Base-by-base conservation (phyloP, 2,888 invertebrate species). In the Diarsia dahlii region DNA sequence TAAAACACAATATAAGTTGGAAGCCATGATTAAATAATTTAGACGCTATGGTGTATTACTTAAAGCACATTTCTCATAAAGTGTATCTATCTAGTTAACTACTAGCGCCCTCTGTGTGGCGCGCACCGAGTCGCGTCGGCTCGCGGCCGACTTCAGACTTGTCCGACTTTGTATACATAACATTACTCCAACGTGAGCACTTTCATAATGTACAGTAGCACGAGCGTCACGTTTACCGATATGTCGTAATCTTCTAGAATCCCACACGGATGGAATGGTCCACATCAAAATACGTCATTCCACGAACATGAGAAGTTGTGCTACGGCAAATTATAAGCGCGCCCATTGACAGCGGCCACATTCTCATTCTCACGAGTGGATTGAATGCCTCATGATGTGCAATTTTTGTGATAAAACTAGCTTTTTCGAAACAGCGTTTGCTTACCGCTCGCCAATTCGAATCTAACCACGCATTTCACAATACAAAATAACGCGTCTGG, bases 1-100 rank as follows among this genome's bases (percentile, higher is more conserved):
- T 72, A 46, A 72, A 82, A 81, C 65, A 71, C 58, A 82, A 78
- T 74, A 64, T 74, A 67, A 69, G 68, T 74, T 78, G 83, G 83
- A 86, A 87, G 86, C 86, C 84, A 69, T 82, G 66, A 67, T 78
- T 66, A 79, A 77, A 86, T 72, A 77, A 79, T 78, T 71, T 65
- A 74, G 28, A 58, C 45, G 50, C 72, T 60, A 66, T 72, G 52
- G 58, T 71, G 62, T 66, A 50, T 74, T 50, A 64, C 58, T 48
- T 80, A 84, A 84, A 74, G 76, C 64, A 71, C 70, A 68, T 58
- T 74, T 66, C 13, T 62, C 48, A 73, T 84, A 65, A 63, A 69
- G 5, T 46, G 48, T 79, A 34, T 56, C 60, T 83, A 78, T 66
- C 79, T 83, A 79, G 45, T 79, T 63, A 56, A 15, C 50, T 70